Percentiles rank a stretch among this genome's conserved stretches.
Conservation (phyloP, 2,888 invertebrate genomes). For the Protonemura montana region DNA sequence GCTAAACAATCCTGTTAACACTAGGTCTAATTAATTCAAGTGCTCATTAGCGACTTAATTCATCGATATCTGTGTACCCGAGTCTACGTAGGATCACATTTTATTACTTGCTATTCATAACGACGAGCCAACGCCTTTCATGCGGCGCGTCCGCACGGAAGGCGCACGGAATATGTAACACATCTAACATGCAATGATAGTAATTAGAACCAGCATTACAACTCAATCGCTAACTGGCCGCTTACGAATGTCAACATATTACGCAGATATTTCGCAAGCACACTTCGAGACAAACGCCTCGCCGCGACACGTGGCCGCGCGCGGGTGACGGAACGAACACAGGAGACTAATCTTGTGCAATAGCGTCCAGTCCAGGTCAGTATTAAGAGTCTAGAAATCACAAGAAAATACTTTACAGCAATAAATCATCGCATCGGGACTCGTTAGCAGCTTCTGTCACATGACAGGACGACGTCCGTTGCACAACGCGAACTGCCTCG, state of each 20-base stretch:
- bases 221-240: neutral
- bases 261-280: no score
- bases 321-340: no score
- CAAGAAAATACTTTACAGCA: no score
- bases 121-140: conserved; percentile 21
- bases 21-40: neutral
- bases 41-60: neutral
- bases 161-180: neutral
- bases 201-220: conserved; percentile 30
- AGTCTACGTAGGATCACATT: neutral
- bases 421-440: neutral
- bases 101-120: neutral
- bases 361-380: no score
- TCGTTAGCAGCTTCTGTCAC: neutral
- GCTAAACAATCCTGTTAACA: neutral
- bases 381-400: no score
- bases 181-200: conserved; percentile 32
- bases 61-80: neutral
- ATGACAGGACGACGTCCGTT: no score
- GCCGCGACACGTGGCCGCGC: no score
- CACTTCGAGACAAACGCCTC: no score
- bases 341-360: no score
- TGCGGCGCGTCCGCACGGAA: neutral
- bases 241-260: neutral
- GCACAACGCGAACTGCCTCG: no score